Conservation (phyloP, 1,140 invertebrate species). For the Heliconius hewitsoni region DNA sequence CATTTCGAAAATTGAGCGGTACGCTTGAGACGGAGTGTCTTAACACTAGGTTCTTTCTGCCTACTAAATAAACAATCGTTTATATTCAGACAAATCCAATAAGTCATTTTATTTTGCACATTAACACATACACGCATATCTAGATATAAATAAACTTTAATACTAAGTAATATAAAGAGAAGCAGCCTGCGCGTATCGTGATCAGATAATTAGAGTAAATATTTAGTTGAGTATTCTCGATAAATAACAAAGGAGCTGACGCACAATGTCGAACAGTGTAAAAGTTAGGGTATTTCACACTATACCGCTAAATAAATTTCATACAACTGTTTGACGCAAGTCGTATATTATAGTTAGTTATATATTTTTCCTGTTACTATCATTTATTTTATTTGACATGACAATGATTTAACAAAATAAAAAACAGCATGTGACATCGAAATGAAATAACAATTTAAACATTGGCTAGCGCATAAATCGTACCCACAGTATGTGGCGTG, state of each 20-base stretch:
- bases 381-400: background rate
- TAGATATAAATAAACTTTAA: background rate
- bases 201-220: slow-evolving; percentile 12
- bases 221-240: slow-evolving; percentile 14
- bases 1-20: too few relatives aligned
- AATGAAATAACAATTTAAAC: too few relatives aligned
- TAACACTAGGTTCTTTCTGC: too few relatives aligned
- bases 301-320: slow-evolving; percentile 13
- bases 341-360: background rate
- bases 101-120: background rate
- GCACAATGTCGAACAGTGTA: slow-evolving; percentile 12
- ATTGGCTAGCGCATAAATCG: too few relatives aligned
- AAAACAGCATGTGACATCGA: background rate
- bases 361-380: slow-evolving; percentile 13
- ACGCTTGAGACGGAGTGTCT: too few relatives aligned
- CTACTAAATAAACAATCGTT: too few relatives aligned
- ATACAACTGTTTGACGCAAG: slow-evolving; percentile 25
- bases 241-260: slow-evolving; percentile 19
- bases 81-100: too few relatives aligned
- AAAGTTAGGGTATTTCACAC: slow-evolving; percentile 20
- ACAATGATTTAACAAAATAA: background rate
- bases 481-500: too few relatives aligned
- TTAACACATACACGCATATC: background rate
- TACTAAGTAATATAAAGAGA: background rate
- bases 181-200: slow-evolving; percentile 14